Evolutionary conservation across 2,888 invertebrate species (phyloP).

Genomic region (Macaria liturata): DNA sequence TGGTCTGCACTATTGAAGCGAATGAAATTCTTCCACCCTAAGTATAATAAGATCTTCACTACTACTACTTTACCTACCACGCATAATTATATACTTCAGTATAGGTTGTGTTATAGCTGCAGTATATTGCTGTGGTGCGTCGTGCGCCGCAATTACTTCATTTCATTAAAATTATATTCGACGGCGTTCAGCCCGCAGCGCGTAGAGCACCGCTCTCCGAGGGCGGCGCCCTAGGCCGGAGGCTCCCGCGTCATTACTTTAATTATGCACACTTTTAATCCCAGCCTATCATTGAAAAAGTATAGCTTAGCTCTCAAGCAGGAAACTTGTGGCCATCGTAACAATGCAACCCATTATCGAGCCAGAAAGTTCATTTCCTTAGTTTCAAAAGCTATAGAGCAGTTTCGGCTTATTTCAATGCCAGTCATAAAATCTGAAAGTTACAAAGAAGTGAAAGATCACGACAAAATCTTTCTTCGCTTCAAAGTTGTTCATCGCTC

Average conservation of each 20-base stretch:
- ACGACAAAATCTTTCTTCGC: slow-evolving; percentile 16
- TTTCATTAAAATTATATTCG: slow-evolving; percentile 31
- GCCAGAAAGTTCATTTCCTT: too few relatives aligned
- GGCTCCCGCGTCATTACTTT: slow-evolving; percentile 17
- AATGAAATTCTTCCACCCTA: too few relatives aligned
- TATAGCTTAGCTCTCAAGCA: too few relatives aligned
- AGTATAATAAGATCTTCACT: too few relatives aligned
- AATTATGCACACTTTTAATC: slow-evolving; percentile 19
- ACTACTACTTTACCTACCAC: too few relatives aligned
- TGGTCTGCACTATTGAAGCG: too few relatives aligned
- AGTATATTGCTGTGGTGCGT: not conserved
- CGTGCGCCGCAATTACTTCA: slow-evolving; percentile 26
- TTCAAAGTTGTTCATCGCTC: slow-evolving; percentile 7
- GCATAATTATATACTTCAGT: too few relatives aligned
- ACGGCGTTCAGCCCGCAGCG: slow-evolving; percentile 7
- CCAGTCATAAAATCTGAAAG: slow-evolving; percentile 5
- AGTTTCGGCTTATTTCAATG: not conserved
- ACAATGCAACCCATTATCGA: not conserved
- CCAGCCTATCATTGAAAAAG: slow-evolving; percentile 2
- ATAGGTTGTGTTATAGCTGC: too few relatives aligned
- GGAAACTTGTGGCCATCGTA: too few relatives aligned
- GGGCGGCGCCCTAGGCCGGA: slow-evolving; percentile 9
- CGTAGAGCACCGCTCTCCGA: slow-evolving; percentile 4
- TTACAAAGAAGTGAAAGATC: slow-evolving; percentile 6
- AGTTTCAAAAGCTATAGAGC: too few relatives aligned